Evolutionary conservation across 2,797 vertebrate species (phyloP).

Genomic region (Anabacerthia variegaticeps): DNA sequence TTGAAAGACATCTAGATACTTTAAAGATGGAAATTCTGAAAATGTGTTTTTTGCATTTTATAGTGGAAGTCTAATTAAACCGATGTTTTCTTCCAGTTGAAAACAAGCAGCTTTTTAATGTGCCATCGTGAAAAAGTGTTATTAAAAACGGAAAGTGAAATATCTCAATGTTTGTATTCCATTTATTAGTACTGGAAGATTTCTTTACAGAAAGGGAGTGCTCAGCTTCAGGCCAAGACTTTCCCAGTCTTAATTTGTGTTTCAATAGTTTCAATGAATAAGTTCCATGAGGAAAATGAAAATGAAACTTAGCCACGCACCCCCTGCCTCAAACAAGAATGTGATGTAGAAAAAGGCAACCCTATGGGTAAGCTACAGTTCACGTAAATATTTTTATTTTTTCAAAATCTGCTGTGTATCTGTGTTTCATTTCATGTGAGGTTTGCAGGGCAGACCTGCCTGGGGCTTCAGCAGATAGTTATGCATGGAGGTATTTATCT

Average conservation of each 20-base stretch:
- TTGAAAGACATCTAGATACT: background rate
- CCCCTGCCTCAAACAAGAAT: background rate
- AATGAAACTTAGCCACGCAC: background rate
- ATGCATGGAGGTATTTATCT: conserved; percentile 72
- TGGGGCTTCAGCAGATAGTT: conserved; percentile 69
- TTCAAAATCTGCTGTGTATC: background rate
- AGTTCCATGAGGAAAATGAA: background rate
- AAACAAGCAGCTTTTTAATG: background rate
- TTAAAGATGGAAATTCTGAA: background rate
- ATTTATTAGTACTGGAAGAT: background rate
- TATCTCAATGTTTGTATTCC: background rate
- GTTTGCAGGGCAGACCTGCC: conserved; percentile 63
- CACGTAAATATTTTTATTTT: background rate
- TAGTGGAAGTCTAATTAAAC: background rate
- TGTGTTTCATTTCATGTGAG: background rate
- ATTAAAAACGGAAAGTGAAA: background rate
- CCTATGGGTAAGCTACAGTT: background rate
- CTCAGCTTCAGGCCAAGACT: background rate
- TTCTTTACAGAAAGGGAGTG: background rate
- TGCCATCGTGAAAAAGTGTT: background rate
- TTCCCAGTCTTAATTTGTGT: background rate
- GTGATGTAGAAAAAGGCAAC: background rate
- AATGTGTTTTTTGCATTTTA: background rate
- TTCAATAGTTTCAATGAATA: background rate
- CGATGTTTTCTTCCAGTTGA: background rate